These are phyloP conservation scores for Cheilosia pagana DNA, from an alignment of 2,888 invertebrate genomes.

Conservation along the genomic window DNA sequence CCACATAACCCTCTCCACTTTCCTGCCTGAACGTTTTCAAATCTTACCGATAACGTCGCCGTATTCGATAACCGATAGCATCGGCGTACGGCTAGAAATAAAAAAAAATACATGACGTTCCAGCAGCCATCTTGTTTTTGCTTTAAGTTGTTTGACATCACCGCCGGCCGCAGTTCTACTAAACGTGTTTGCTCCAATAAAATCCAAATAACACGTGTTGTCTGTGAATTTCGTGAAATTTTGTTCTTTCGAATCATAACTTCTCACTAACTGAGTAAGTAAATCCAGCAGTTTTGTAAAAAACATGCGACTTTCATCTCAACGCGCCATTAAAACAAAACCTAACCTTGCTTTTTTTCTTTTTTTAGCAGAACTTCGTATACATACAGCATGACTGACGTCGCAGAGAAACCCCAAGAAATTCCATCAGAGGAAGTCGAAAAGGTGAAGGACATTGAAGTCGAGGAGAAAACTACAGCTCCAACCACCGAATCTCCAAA, in stretches of 20 bases:
- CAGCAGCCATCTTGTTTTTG: constrained; percentile 51
- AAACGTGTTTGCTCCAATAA: constrained; percentile 50
- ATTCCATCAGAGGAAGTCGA: constrained; percentile 63
- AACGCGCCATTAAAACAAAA: constrained; percentile 11
- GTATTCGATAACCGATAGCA: constrained; percentile 1
- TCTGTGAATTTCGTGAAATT: background rate
- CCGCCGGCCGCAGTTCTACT: constrained; percentile 39
- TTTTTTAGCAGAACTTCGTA: constrained; percentile 29
- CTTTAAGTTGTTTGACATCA: constrained; percentile 68
- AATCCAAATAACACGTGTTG: constrained; percentile 56
- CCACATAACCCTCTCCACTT: too few species aligned
- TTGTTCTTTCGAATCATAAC: constrained; percentile 4
- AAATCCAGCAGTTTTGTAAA: background rate
- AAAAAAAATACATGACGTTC: constrained; percentile 24
- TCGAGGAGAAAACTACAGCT: constrained; percentile 24
- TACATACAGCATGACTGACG: constrained; percentile 79
- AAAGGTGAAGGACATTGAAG: constrained; percentile 17
- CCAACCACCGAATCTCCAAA: constrained; percentile 27
- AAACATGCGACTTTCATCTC: background rate
- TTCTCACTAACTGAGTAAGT: constrained; percentile 34
- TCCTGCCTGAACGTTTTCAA: background rate
- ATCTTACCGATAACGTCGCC: background rate
- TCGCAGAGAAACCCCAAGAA: constrained; percentile 77
- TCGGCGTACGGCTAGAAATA: background rate
- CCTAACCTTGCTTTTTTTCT: constrained; percentile 22